phyloP scores from a whole-genome alignment of 2,113 vertebrate species.

The Pionites leucogaster region DNA sequence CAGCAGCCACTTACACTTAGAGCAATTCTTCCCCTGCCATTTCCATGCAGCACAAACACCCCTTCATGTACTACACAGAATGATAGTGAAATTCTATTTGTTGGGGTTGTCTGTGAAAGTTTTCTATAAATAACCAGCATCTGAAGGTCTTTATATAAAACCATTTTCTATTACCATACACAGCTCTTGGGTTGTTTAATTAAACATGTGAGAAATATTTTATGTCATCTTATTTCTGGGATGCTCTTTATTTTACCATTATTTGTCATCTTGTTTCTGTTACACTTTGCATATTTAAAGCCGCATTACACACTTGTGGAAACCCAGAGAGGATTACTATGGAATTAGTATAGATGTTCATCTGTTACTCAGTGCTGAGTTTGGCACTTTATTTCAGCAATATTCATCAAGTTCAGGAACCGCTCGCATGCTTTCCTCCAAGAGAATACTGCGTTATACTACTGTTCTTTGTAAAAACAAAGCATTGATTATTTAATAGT shows the following conservation, averaged over 20 bases:
- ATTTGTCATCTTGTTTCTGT: slow-evolving; percentile 2
- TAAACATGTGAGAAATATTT: not conserved
- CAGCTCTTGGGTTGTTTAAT: not conserved
- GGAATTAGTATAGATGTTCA: not conserved
- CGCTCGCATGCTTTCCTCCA: not conserved
- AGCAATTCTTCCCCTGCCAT: not conserved
- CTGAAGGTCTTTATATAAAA: not conserved
- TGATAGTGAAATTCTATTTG: not conserved
- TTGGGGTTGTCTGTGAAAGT: not conserved
- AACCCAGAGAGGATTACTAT: not conserved
- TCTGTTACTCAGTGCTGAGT: not conserved
- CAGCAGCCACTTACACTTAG: not conserved
- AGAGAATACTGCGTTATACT: not conserved
- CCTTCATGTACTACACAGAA: not conserved
- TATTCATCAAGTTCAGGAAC: not conserved
- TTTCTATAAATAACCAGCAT: not conserved
- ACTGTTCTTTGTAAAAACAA: not conserved
- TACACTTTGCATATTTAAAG: not conserved
- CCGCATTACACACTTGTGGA: not conserved
- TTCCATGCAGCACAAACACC: not conserved
- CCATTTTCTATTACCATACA: not conserved
- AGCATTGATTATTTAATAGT: not conserved
- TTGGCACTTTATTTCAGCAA: not conserved
- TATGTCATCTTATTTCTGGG: not conserved
- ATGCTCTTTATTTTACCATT: not conserved